Base-by-base conservation (phyloP, 2,888 invertebrate genomes). In the Thera obeliscata region DNA sequence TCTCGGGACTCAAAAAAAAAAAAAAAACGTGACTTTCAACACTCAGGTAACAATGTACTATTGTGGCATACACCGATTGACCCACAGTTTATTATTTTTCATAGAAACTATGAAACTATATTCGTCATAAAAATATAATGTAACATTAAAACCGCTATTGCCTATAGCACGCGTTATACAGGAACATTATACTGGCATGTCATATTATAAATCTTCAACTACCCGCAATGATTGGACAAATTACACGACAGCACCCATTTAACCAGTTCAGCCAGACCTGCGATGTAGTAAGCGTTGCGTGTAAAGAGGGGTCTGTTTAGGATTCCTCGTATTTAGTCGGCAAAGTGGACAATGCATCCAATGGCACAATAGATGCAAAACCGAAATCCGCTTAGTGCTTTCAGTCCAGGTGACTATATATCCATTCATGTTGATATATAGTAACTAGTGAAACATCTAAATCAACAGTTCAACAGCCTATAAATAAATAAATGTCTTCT, bases 181-280 rank as follows among this genome's bases (percentile, higher is more conserved):
- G 59, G 50, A 66, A 59, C 52, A 67, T 69, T 65, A 67, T 66
- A 58, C 56, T 49, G 48, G 46, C 56, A 41, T 58, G 43, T 56
- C 74, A 77, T 74, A 83, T 22, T 22, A 22, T 81, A 84, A 84
- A 84, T 84, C 82, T 82, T 77, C 73, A 73, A 77, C 79, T 80
- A 78, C 79, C 77, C 74, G 71, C 80, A 78, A 82, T 81, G 79
- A 81, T 80, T 76, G 78, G 74, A 78, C 83, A 80, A 84, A 85
- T 84, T 82, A 83, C 80, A 80, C 75, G 73, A 70, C 57, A 9
- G 38, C 12, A 43, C 56, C 38, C 46, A 22, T 38, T 7, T 2
- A 35, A 52, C 65, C 57, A 65, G 50, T 66, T 52, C 33, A 41
- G 33, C 48, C 12, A 43, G 64, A 41, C 6, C 61, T 58, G 33